These are phyloP conservation scores for Callithrix jacchus DNA, from an alignment of 2,113 vertebrate species.

Conservation along the genomic window DNA sequence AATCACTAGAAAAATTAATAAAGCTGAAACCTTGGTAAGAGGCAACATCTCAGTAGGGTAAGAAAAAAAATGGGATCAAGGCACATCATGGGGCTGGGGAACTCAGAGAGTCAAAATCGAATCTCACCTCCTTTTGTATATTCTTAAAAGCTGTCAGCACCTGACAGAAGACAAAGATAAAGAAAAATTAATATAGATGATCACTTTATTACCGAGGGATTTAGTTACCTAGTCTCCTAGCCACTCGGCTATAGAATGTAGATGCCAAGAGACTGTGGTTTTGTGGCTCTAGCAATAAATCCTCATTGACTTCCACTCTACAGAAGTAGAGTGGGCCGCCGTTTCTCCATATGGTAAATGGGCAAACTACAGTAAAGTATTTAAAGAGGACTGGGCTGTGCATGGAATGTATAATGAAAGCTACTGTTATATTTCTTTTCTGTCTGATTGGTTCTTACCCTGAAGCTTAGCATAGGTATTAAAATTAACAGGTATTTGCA, in stretches of 20 bases:
- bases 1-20: conserved; percentile 26
- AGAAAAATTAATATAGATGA: neutral
- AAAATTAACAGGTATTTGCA: neutral
- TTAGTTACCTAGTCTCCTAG: neutral
- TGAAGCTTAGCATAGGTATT: neutral
- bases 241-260: neutral
- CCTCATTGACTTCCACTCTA: neutral
- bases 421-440: neutral
- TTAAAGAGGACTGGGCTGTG: neutral
- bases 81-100: neutral
- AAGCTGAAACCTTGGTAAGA: neutral
- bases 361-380: neutral
- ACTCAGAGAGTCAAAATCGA: conserved; percentile 38
- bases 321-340: no score
- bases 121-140: conserved; percentile 71
- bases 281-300: neutral
- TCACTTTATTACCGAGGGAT: neutral
- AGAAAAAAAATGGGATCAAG: neutral
- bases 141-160: conserved; percentile 64
- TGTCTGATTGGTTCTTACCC: neutral
- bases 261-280: neutral
- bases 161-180: conserved; percentile 42
- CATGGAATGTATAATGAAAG: neutral
- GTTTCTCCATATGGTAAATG: neutral
- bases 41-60: neutral